Percentiles rank a stretch among this genome's conserved stretches.
Evolutionary conservation across 2,888 invertebrate genomes (phyloP).

Genomic region (Siphonodentalium dalli): DNA sequence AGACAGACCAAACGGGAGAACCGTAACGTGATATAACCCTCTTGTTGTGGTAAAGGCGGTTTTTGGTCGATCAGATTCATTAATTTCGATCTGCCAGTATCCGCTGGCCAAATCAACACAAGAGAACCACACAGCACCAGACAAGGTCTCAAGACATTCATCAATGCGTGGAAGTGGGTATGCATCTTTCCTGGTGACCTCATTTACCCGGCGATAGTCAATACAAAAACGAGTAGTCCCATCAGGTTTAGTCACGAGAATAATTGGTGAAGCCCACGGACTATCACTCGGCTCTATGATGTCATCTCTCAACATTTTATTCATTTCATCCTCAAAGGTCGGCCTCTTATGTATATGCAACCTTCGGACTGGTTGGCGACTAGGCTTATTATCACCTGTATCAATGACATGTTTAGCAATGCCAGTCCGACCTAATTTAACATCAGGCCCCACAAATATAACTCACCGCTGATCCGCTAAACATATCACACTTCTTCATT

Average conservation of each 20-base stretch:
- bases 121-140: not conserved
- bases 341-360: not conserved
- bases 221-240: not conserved
- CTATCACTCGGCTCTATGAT: conserved; percentile 2
- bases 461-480: no score
- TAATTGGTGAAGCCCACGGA: conserved; percentile 8
- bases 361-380: conserved; percentile 1
- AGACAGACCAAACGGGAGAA: conserved; percentile 7
- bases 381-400: conserved; percentile 8
- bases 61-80: not conserved
- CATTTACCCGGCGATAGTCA: not conserved
- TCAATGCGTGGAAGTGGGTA: not conserved
- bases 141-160: conserved; percentile 1
- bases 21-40: conserved; percentile 4
- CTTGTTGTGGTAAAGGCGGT: conserved; percentile 9
- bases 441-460: no score
- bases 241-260: conserved; percentile 5
- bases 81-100: conserved; percentile 10
- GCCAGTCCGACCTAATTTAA: no score
- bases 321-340: conserved; percentile 3
- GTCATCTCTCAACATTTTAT: conserved; percentile 4
- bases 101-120: conserved; percentile 6
- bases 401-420: conserved; percentile 12
- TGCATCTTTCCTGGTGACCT: conserved; percentile 1
- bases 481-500: no score